phyloP scores from a whole-genome alignment of 2,113 vertebrate genomes.

The Hystrix brachyura region DNA sequence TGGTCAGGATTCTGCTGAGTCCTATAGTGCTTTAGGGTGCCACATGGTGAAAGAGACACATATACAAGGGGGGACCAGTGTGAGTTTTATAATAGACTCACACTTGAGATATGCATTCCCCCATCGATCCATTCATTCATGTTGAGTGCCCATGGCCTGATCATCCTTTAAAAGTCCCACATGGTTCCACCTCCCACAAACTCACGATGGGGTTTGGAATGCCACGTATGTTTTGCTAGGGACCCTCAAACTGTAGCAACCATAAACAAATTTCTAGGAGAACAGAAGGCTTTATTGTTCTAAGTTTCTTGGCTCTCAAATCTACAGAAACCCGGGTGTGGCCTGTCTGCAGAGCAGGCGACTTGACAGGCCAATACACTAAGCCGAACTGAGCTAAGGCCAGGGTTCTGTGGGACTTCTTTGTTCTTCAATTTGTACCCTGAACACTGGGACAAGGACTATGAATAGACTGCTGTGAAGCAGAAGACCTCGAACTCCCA shows the following conservation, averaged over 20 bases:
- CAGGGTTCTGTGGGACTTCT: background rate
- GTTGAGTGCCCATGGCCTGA: background rate
- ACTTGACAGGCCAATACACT: too few relatives aligned
- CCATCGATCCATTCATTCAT: background rate
- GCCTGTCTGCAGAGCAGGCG: background rate
- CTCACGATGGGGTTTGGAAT: background rate
- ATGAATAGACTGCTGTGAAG: background rate
- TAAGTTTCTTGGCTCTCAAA: background rate
- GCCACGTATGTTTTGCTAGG: too few relatives aligned
- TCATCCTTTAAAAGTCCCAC: background rate
- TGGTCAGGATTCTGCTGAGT: background rate
- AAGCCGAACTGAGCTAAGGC: too few relatives aligned
- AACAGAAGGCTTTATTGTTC: background rate
- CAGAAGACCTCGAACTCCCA: background rate
- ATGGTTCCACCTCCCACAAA: too few relatives aligned
- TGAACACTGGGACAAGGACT: background rate
- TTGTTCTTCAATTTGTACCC: background rate
- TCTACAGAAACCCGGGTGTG: background rate
- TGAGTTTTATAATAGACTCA: background rate
- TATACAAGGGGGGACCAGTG: too few relatives aligned
- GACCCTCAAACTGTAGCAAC: too few relatives aligned
- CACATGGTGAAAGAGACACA: background rate
- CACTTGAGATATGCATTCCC: too few relatives aligned
- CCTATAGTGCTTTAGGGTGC: background rate
- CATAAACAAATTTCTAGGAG: too few relatives aligned